These are phyloP conservation scores for Stictocephala bisonia DNA, from an alignment of 2,888 invertebrate species.

Conservation along the genomic window DNA sequence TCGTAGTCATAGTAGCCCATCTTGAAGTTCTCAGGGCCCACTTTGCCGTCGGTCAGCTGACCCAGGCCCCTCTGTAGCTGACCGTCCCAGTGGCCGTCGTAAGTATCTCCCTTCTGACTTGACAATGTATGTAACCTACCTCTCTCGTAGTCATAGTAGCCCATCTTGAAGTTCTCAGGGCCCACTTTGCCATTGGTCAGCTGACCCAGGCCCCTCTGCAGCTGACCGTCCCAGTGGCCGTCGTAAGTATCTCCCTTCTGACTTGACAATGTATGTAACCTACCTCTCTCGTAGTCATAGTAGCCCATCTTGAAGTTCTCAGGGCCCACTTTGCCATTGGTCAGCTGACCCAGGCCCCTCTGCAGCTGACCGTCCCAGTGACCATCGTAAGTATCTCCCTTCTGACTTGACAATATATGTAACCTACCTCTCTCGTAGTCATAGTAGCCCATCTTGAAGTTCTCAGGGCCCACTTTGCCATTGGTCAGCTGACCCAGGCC, in stretches of 20 bases:
- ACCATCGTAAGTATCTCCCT: conserved; percentile 91
- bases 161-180: conserved; percentile 77
- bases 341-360: conserved; percentile 86
- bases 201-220: conserved; percentile 85
- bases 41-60: conserved; percentile 84
- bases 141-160: conserved; percentile 71
- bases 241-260: too few relatives aligned
- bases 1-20: conserved; percentile 71
- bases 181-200: conserved; percentile 85
- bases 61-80: conserved; percentile 83
- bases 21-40: conserved; percentile 81
- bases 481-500: conserved; percentile 90
- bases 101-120: too few relatives aligned
- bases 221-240: conserved; percentile 81
- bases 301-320: conserved; percentile 77
- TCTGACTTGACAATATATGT: too few relatives aligned
- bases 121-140: too few relatives aligned
- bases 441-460: conserved; percentile 75
- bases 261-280: too few relatives aligned
- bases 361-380: conserved; percentile 80
- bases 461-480: conserved; percentile 81
- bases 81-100: conserved; percentile 86
- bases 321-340: conserved; percentile 83
- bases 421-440: conserved; percentile 68
- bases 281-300: conserved; percentile 70